Base-by-base conservation (phyloP, 2,113 vertebrate genomes). In the Vireo altiloquus region DNA sequence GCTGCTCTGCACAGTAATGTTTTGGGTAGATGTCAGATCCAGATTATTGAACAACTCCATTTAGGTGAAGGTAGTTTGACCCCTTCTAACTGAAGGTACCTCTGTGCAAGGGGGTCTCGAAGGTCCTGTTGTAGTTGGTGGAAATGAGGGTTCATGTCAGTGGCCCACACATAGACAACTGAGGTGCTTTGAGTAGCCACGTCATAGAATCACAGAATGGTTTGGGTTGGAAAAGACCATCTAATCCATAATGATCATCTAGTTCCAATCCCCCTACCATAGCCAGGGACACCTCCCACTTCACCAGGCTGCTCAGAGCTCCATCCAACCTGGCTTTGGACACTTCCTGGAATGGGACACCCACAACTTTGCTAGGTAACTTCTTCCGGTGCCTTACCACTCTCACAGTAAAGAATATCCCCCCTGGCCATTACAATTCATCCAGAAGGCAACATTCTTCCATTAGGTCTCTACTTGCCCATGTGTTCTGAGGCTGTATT, bases 361-460 rank as follows among this genome's bases (percentile, higher is more conserved):
- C 7, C n/a, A 31, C 47, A 35, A 19, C 9, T 40, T 47, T 16
- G n/a, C n/a, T 53, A 21, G 20, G 30, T 11, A 82, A 7, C 8
- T 16, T 53, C 11, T 31, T n/a, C n/a, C n/a, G 40, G 6, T 0
- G 0, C 7, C n/a, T 53, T 24, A 18, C 17, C 37, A 28, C 16
- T 24, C 39, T 46, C 53, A 60, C 53, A 60, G 53, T 25, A 31
- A 75, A 60, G 46, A 60, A 35, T 31, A 31, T 49, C 22, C 22
- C 37, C 22, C 15, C 2, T 6, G 46, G 10, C 18, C 24, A 16
- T 20, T 46, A 4, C 9, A 56, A 25, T 25, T 24, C 44, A 33
- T 40, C 56, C 72, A 82, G 87, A 66, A 42, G 13, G 19, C 47
- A 89, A 24, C 35, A 42, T 6, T 64, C 8, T 68, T 50, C 49